Evolutionary conservation across 2,113 vertebrate species (phyloP), one percentile per base, ranked within the genome.

Genomic region (Sialia sialis): DNA sequence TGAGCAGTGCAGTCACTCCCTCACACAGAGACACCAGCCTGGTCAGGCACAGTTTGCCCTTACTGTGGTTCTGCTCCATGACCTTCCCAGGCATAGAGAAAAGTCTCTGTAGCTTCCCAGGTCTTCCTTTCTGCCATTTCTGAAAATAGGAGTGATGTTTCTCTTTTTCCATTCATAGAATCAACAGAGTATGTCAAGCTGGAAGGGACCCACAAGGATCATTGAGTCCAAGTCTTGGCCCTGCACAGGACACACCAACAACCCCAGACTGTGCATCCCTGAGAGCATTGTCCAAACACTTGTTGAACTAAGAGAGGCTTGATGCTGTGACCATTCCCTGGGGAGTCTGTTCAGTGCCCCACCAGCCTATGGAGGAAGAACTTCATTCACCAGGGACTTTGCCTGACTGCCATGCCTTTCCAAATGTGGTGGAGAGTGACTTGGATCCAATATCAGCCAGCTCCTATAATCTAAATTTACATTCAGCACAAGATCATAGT

Each of bases 281-380:
- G 43, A 43, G 8, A 41, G 34, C 0, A 0, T 7, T 49, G 36
- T 56, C 14, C 58, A 73, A 49, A 32, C 3, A 1, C 21, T 43
- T 3, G 34, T 32, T 36, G n/a, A 77, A 44, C 22, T 68, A 8
- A 15, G 38, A 23, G 18, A 52, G 30, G 10, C 15, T 52, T 36
- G 21, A 4, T 49, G 30, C 21, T 73, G 43, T 49, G 58, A 32
- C 41, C 21, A 23, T 51, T 38, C 60, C 59, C 44, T 29, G 51
- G 27, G 51, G 27, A 44, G 36, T 32, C 49, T 49, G 26, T 3
- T 19, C 32, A 58, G 18, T 38, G 51, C 12, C 38, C 11, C 1
- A 11, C 11, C 38, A 26, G 14, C 26, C 62, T 11, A 1, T 6
- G 58, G 32, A 22, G 10, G 38, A 51, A 73, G 22, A 56, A 44